Conservation (phyloP, 1,140 invertebrate species). For the Onthophagus taurus region DNA sequence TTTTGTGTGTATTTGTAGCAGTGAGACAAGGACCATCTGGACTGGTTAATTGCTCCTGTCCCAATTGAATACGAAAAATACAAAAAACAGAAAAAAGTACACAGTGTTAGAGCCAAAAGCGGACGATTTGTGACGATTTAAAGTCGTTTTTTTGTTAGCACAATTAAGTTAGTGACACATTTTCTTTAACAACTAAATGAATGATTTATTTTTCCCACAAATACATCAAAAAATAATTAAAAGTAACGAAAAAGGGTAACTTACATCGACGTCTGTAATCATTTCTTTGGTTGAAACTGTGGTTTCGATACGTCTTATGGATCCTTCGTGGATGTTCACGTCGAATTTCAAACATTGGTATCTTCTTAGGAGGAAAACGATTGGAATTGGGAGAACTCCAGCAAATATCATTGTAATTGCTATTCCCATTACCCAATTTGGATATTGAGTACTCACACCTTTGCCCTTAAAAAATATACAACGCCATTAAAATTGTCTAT, state of each 20-base stretch:
- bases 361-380: constrained; percentile 68
- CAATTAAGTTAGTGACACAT: not conserved
- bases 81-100: not conserved
- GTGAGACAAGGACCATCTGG: constrained; percentile 36
- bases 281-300: constrained; percentile 88
- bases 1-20: constrained; percentile 37
- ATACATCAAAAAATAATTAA: constrained; percentile 11
- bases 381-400: constrained; percentile 74
- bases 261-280: constrained; percentile 83
- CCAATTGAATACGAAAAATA: not conserved
- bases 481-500: no score
- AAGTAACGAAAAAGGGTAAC: constrained; percentile 33
- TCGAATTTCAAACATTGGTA: constrained; percentile 78
- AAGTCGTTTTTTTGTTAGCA: not conserved
- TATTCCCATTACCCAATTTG: constrained; percentile 75
- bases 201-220: constrained; percentile 8
- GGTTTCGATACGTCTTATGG: constrained; percentile 78
- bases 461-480: constrained; percentile 60
- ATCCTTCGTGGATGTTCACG: constrained; percentile 77
- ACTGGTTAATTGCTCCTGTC: constrained; percentile 30
- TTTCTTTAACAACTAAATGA: constrained; percentile 9
- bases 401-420: constrained; percentile 66
- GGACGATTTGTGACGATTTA: not conserved
- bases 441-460: constrained; percentile 61
- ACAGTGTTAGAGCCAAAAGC: not conserved